Evolutionary conservation across 2,888 invertebrate species (phyloP), one percentile per base, ranked within the genome.

Genomic region (Pardosa pseudoannulata): DNA sequence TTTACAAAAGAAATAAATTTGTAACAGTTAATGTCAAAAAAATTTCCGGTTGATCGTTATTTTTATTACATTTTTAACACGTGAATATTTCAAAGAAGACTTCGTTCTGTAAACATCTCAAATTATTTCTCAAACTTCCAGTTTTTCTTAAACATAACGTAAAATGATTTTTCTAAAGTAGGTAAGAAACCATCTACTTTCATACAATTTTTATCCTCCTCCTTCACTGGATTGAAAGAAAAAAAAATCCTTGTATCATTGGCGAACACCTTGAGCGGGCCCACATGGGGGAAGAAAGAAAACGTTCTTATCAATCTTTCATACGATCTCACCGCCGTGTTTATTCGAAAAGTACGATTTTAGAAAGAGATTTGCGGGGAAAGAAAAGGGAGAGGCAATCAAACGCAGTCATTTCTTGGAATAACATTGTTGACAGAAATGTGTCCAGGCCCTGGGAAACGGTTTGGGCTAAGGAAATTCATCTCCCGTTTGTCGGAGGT

Each of bases 391-490:
- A 6, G 56, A 19, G 23, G 11, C 23, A 56, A 56, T 56, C 56
- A 56, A 19, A 23, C n/a, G 56, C 56, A 23, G 56, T 56, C 56
- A 56, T 46, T 46, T 46, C 41, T 5, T n/a, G 9, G 41, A 46
- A 46, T 46, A 11, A 46, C 16, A 46, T 46, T 13, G 56, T 56
- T 56, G 56, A 56, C 56, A 56, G 23, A 46, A 46, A 46, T 46
- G 9, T 46, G 41, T 46, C 16, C 2, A 9, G 16, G 41, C 2
- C 16, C 16, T 13, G 41, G 13, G n/a, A 9, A 2, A 9, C 16
- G 41, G 41, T 9, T 16, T 2, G 1, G n/a, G n/a, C n/a, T n/a
- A n/a, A n/a, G n/a, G n/a, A n/a, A n/a, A n/a, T n/a, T n/a, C n/a
- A n/a, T n/a, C n/a, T n/a, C n/a, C n/a, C n/a, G n/a, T n/a, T n/a